Percentiles rank a stretch among this genome's conserved stretches.
Evolutionary conservation across 2,797 vertebrate species (phyloP).

Genomic region (Periophthalmus magnuspinnatus): DNA sequence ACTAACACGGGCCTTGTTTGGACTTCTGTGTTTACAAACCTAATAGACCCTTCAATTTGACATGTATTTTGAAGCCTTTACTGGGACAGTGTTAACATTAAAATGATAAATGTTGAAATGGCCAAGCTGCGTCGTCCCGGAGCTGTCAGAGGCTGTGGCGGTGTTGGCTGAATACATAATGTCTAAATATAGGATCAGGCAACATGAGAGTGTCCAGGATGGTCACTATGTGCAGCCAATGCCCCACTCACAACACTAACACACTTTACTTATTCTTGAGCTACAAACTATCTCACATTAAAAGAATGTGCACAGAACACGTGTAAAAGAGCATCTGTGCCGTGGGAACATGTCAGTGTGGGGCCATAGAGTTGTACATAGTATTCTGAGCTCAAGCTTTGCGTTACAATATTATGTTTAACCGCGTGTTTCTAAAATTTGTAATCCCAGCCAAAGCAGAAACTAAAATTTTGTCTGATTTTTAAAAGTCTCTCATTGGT

Average conservation of each 20-base stretch:
- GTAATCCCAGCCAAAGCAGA: constrained; percentile 4
- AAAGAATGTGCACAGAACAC: constrained; percentile 47
- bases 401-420: neutral
- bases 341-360: constrained; percentile 9
- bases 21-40: constrained; percentile 8
- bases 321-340: constrained; percentile 6
- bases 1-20: constrained; percentile 54
- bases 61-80: rapidly evolving
- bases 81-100: neutral
- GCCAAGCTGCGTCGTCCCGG: constrained; percentile 26
- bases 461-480: constrained; percentile 45
- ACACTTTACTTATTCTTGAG: constrained; percentile 13
- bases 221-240: constrained; percentile 21
- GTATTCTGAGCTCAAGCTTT: constrained; percentile 31
- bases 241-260: constrained; percentile 4
- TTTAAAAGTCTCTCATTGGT: constrained; percentile 27
- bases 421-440: constrained; percentile 4
- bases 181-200: constrained; percentile 66
- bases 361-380: constrained; percentile 8
- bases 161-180: constrained; percentile 46
- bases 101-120: neutral
- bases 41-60: neutral
- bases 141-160: constrained; percentile 36
- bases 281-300: constrained; percentile 47
- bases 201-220: constrained; percentile 36